Evolutionary conservation across 2,888 invertebrate genomes (phyloP).

Genomic region (Oasisia sp.): DNA sequence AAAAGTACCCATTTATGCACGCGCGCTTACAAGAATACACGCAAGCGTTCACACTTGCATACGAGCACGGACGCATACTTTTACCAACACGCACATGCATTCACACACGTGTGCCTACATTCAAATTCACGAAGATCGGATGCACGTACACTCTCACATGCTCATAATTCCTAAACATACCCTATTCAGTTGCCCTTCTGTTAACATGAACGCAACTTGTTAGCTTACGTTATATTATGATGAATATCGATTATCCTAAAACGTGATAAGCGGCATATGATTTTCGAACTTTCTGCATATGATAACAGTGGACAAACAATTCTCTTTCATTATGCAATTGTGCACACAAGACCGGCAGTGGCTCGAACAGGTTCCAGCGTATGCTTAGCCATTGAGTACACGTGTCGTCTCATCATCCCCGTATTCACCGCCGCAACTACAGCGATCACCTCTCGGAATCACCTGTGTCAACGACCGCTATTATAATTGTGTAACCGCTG

Average conservation of each 20-base stretch:
- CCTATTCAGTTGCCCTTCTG: neutral
- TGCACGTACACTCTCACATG: no score
- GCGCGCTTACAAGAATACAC: no score
- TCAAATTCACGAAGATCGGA: no score
- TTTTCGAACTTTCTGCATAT: neutral
- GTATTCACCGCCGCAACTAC: neutral
- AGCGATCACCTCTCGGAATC: neutral
- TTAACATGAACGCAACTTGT: no score
- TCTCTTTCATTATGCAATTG: neutral
- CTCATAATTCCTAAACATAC: neutral
- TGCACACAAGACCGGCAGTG: neutral
- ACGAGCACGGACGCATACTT: no score
- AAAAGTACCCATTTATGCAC: no score
- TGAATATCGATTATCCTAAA: neutral
- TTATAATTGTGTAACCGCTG: neutral
- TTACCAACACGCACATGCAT: no score
- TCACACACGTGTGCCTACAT: no score
- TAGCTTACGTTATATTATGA: no score
- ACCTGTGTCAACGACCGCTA: neutral
- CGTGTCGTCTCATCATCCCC: neutral
- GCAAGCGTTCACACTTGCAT: no score
- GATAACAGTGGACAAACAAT: neutral
- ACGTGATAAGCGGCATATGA: neutral
- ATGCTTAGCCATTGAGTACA: neutral
- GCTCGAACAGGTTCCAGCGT: neutral